These are phyloP conservation scores for Hylia prasina DNA, from an alignment of 2,113 vertebrate species.

Conservation along the genomic window DNA sequence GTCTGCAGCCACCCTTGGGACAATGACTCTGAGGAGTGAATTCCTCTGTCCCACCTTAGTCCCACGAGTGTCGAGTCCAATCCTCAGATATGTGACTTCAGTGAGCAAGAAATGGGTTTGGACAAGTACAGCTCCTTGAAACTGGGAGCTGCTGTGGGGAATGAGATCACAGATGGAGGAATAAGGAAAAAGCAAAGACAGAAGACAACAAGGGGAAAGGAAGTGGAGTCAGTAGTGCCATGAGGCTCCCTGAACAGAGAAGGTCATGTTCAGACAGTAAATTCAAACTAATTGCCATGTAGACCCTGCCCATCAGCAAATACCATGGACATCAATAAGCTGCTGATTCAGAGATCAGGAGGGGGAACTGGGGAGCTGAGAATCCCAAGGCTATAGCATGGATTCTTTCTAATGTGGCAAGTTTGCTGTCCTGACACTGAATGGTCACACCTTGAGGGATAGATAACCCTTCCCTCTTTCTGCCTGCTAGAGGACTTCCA, in stretches of 20 bases:
- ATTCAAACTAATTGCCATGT: neutral
- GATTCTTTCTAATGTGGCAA: neutral
- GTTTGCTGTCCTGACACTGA: neutral
- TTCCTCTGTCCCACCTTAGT: neutral
- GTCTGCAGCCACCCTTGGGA: neutral
- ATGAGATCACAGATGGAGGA: neutral
- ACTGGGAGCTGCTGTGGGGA: neutral
- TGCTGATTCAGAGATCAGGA: neutral
- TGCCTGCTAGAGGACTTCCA: neutral
- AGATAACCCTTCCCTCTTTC: neutral
- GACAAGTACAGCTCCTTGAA: neutral
- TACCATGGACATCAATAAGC: neutral
- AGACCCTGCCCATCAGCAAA: neutral
- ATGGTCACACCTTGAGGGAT: rapidly evolving
- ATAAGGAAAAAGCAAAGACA: neutral
- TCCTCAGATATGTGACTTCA: neutral
- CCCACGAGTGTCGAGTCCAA: neutral
- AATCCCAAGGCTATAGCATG: neutral
- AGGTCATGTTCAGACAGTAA: neutral
- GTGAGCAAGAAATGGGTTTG: neutral
- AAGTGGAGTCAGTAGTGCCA: neutral
- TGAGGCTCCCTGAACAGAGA: neutral
- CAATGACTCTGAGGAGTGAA: neutral
- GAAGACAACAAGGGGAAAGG: neutral
- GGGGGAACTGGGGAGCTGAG: neutral